Conservation (phyloP, 2,888 invertebrate species). For the Cantharis lateralis region DNA sequence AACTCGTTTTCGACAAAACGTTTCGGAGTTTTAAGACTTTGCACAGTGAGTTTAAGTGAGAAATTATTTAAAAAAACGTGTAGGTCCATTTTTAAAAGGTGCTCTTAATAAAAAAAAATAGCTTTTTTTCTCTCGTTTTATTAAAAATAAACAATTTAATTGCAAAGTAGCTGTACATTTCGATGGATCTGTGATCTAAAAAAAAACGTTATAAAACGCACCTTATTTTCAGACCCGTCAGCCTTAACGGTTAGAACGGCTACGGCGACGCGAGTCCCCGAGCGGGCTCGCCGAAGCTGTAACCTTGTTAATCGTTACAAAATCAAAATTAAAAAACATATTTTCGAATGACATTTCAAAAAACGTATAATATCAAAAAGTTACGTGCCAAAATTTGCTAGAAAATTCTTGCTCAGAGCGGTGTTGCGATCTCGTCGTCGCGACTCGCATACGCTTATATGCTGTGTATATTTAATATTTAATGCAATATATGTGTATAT, state of each 20-base stretch:
- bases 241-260: neutral
- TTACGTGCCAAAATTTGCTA: slow-evolving; percentile 55
- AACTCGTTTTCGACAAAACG: slow-evolving; percentile 12
- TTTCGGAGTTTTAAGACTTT: slow-evolving; percentile 42
- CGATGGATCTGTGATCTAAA: slow-evolving; percentile 6
- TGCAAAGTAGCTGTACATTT: neutral
- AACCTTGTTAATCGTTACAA: neutral
- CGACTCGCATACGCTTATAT: slow-evolving; percentile 55
- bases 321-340: neutral
- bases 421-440: slow-evolving; percentile 40
- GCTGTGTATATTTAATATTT: slow-evolving; percentile 56
- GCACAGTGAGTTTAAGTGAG: slow-evolving; percentile 45
- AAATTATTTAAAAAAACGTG: slow-evolving; percentile 38
- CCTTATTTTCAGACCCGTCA: neutral
- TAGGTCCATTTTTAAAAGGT: slow-evolving; percentile 46
- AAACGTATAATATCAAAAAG: slow-evolving; percentile 24
- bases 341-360: neutral
- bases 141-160: neutral
- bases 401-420: slow-evolving; percentile 55
- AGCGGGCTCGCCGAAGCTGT: neutral
- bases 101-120: slow-evolving; percentile 37
- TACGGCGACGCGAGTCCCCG: neutral
- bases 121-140: slow-evolving; percentile 6
- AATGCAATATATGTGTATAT: slow-evolving; percentile 57
- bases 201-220: neutral